Conservation (phyloP, 2,888 invertebrate genomes). For the Pharmacophagus antenor region DNA sequence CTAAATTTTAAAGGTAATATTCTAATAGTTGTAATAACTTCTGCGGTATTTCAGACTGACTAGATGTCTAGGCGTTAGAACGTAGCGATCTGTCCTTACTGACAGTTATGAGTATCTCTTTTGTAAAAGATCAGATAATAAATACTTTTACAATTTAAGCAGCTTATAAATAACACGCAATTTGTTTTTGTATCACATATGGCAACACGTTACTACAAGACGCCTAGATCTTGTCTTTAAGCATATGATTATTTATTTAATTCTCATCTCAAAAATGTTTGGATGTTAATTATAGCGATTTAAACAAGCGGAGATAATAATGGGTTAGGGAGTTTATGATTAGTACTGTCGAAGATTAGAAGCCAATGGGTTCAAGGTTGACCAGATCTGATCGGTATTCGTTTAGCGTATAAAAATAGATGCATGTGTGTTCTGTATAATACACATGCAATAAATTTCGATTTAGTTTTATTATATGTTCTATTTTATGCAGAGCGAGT, state of each 20-base stretch:
- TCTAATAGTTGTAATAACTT: not conserved
- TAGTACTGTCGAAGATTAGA: conserved; percentile 41
- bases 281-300: conserved; percentile 49
- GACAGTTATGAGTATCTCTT: not conserved
- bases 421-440: not conserved
- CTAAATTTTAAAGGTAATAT: not conserved
- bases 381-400: conserved; percentile 32
- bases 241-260: conserved; percentile 24
- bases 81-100: conserved; percentile 1
- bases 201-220: conserved; percentile 8
- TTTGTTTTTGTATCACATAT: conserved; percentile 6
- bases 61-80: not conserved
- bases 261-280: conserved; percentile 24
- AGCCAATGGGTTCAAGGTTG: conserved; percentile 61
- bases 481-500: not conserved
- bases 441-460: not conserved
- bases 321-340: conserved; percentile 38
- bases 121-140: conserved; percentile 11
- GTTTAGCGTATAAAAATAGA: conserved; percentile 2
- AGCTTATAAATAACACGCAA: conserved; percentile 9
- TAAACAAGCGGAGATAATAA: conserved; percentile 50
- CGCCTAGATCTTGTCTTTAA: conserved; percentile 17
- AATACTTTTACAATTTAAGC: conserved; percentile 7
- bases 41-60: conserved; percentile 1
- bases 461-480: no score